Base-by-base conservation (phyloP, 2,888 invertebrate species). In the Tenthredo notha region DNA sequence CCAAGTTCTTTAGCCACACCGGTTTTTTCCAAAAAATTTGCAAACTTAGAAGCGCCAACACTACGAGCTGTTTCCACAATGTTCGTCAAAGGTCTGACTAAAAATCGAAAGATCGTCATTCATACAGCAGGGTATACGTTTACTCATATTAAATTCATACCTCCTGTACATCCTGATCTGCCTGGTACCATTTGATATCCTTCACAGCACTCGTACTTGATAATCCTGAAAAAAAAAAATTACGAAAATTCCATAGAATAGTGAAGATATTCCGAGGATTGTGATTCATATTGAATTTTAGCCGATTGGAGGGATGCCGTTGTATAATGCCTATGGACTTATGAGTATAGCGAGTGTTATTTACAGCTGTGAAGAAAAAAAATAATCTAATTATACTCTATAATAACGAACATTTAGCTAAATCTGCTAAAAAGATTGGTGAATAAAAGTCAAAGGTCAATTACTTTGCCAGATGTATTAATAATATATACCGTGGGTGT, bases 131-230 rank as follows among this genome's bases (percentile, higher is more conserved):
- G 18, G 50, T 50, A 18, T n/a, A 15, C 18, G 0, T 37, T 9
- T 9, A 29, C 7, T 12, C 12, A 0, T 58, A 61, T 47, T 2
- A 47, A 50, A n/a, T n/a, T 77, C 90, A 88, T 89, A 94, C 94
- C 94, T 90, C 93, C 93, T 1, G 93, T 93, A 87, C 95, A 95
- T 2, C 94, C 94, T 21, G 91, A 89, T 84, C 93, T 91, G 2
- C 93, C 94, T 12, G 90, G 90, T 29, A 94, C 88, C 86, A 91
- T 91, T 84, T 93, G 92, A 88, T 91, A 95, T 0, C 95, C 95
- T 87, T 94, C 94, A 86, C 95, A 95, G 86, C 95, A 95, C 85
- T 94, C 94, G 88, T 94, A 94, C 3, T 94, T 92, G 7, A 94
- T 88, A 5, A 93, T 87, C 10, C 94, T 94, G 88, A 43, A 87